Conservation (phyloP, 2,113 vertebrate genomes). For the Bufo bufo region DNA sequence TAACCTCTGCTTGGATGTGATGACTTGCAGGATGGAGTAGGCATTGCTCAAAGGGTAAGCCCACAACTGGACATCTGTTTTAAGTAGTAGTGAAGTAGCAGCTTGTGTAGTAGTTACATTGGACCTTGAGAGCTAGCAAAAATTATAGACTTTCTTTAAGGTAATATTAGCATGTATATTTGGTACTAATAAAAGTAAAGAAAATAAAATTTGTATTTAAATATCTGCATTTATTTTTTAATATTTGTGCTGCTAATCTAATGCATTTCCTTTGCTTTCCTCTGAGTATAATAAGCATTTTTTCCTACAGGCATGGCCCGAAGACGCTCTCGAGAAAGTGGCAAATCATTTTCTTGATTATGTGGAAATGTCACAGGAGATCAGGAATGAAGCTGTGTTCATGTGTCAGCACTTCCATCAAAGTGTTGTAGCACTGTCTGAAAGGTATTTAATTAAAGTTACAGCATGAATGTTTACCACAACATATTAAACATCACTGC, state of each 20-base stretch:
- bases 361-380: constrained; percentile 63
- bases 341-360: constrained; percentile 68
- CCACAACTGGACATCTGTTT: too few species aligned
- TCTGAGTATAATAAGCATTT: constrained; percentile 59
- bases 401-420: constrained; percentile 62
- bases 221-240: background rate
- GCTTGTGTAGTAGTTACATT: background rate
- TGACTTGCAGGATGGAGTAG: too few species aligned
- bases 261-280: background rate
- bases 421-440: constrained; percentile 59
- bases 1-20: too few species aligned
- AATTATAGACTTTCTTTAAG: background rate
- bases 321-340: constrained; percentile 67
- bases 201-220: background rate
- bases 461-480: constrained; percentile 42
- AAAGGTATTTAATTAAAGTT: constrained; percentile 56
- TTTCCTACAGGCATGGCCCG: constrained; percentile 64
- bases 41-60: too few species aligned
- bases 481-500: constrained; percentile 34
- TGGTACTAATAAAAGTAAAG: background rate
- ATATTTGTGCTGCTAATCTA: background rate
- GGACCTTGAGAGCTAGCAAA: too few species aligned
- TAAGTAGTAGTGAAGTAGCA: background rate
- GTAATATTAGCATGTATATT: background rate
- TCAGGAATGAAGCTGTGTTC: constrained; percentile 62